Base-by-base conservation (phyloP, 1,140 invertebrate species). In the Aphelenchoides besseyi region DNA sequence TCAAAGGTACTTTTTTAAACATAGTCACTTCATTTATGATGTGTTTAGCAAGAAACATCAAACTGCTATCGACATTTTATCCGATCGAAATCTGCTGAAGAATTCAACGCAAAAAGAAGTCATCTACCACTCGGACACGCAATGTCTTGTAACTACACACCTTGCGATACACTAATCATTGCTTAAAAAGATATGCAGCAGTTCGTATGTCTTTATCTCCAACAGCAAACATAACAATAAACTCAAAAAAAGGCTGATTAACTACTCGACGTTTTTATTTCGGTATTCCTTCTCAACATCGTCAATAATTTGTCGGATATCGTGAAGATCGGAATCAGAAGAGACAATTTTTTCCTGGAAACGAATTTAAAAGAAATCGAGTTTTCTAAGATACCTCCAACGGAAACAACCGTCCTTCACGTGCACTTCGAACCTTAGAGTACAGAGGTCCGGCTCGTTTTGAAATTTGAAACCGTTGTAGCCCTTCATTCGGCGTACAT, bases 301-400 rank as follows among this genome's bases (percentile, higher is more conserved):
- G 5, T 59, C 55, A 33, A 59, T 59, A 5, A 59, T 59, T 33
- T 33, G 5, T 33, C 55, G 55, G 18, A 59, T 18, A 33, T 8
- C 5, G 18, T 59, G 55, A 28, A 59, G 55, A 5, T 59, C 55
- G 5, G 55, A 59, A 23, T 59, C 55, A 5, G 55, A 59, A 5
- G 5, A 5, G 18, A 59, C 55, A 28, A 59, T 23, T 59, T 59
- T 59, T 33, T 59, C 55, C 55, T 59, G 18, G 12, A 59, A 48
- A 23, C 41, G 12, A 23, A 23, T 48, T 16, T 23, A 48, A 48
- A 48, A 12, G 23, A 48, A 48, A 48, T 48, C 12, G 41, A n/a
- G n/a, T n/a, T n/a, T n/a, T n/a, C n/a, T n/a, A 59, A 59, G 55
- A 8, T 59, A 59, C 55, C 32, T 59, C 26, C 5, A 59, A 23